Evolutionary conservation across 2,888 invertebrate genomes (phyloP).

Genomic region (Netelia inedita): DNA sequence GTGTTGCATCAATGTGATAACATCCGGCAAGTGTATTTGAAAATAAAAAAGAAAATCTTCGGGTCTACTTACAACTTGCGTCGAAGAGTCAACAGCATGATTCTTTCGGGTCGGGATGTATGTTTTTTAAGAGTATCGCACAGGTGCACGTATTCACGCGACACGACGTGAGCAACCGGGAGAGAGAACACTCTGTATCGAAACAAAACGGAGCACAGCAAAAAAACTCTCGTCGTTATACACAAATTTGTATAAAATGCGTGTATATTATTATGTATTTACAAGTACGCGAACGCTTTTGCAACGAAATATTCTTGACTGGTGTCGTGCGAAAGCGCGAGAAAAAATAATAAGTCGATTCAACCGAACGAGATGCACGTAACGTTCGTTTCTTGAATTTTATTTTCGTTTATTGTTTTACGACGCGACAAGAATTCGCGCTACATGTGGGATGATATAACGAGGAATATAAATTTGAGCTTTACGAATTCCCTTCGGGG

Average conservation of each 20-base stretch:
- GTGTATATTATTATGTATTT: not conserved
- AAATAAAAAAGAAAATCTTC: not conserved
- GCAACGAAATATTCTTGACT: not conserved
- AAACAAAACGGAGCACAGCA: constrained; percentile 30
- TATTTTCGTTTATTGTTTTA: not conserved
- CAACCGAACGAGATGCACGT: not conserved
- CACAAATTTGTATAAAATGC: not conserved
- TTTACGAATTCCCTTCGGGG: not conserved
- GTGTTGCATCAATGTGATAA: constrained; percentile 9
- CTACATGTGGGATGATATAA: not conserved
- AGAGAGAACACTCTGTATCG: constrained; percentile 9
- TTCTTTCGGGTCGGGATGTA: not conserved
- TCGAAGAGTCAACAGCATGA: constrained; percentile 38
- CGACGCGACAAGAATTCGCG: not conserved
- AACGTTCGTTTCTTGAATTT: constrained; percentile 13
- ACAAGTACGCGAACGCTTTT: constrained; percentile 21
- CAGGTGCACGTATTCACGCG: constrained; percentile 51
- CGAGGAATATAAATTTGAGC: not conserved
- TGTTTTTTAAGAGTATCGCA: constrained; percentile 28
- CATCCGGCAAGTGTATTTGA: not conserved
- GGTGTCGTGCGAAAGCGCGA: constrained; percentile 17
- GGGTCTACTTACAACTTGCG: constrained; percentile 47
- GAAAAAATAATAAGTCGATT: constrained; percentile 8
- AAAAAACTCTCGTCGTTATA: not conserved
- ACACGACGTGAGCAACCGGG: constrained; percentile 2